Conservation (phyloP, 1,140 invertebrate species). For the Diachasma alloeum region DNA sequence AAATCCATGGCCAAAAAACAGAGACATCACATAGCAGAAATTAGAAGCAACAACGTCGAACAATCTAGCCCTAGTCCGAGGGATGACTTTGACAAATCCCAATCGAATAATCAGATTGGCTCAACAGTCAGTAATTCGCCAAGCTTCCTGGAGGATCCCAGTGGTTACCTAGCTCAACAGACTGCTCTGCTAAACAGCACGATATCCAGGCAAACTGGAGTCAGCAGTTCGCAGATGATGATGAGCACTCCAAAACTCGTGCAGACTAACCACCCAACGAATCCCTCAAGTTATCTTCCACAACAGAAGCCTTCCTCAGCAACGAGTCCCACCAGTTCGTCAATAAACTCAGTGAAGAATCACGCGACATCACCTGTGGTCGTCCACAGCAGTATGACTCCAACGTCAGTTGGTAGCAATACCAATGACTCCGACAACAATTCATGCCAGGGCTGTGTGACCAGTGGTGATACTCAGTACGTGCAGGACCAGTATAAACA, state of each 20-base stretch:
- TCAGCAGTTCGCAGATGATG: slow-evolving; percentile 58
- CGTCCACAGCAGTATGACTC: slow-evolving; percentile 60
- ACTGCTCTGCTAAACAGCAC: slow-evolving; percentile 84
- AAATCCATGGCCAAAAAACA: slow-evolving; percentile 68
- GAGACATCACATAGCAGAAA: slow-evolving; percentile 59
- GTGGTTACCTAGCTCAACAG: slow-evolving; percentile 86
- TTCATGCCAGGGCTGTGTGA: slow-evolving; percentile 52
- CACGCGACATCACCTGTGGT: slow-evolving; percentile 59
- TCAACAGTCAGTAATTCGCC: slow-evolving; percentile 63
- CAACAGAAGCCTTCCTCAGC: slow-evolving; percentile 60
- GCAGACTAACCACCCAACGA: slow-evolving; percentile 38
- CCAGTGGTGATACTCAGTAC: slow-evolving; percentile 49
- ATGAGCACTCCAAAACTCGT: slow-evolving; percentile 54
- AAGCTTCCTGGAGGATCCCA: slow-evolving; percentile 88
- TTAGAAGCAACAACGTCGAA: slow-evolving; percentile 43
- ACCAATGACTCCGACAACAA: slow-evolving; percentile 49
- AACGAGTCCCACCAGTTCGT: slow-evolving; percentile 54
- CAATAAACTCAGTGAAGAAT: slow-evolving; percentile 52
- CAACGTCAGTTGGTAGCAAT: slow-evolving; percentile 46
- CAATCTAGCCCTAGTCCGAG: slow-evolving; percentile 40
- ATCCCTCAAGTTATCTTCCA: slow-evolving; percentile 46
- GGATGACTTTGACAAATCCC: slow-evolving; percentile 58
- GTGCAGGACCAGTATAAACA: slow-evolving; percentile 54
- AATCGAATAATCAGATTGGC: slow-evolving; percentile 48
- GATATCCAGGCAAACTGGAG: slow-evolving; percentile 78